These are phyloP conservation scores for Aulostomus chinensis DNA, from an alignment of 2,797 vertebrate genomes.

Conservation along the genomic window DNA sequence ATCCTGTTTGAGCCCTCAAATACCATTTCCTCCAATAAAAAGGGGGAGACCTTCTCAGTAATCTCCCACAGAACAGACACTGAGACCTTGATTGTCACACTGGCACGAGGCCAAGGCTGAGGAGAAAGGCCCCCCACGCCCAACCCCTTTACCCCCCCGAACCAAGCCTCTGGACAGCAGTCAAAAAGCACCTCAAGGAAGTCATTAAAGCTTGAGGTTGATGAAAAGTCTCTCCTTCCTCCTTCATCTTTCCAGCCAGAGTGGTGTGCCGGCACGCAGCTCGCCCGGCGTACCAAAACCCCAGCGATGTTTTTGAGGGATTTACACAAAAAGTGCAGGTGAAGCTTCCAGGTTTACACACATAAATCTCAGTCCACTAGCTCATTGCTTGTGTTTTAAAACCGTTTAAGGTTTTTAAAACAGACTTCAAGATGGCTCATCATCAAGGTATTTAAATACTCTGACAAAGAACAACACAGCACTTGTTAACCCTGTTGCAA, in stretches of 20 bases:
- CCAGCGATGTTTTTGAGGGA: too few relatives aligned
- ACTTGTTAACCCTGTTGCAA: too few relatives aligned
- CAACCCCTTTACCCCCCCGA: conserved; percentile 34
- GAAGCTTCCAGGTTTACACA: too few relatives aligned
- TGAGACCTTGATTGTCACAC: conserved; percentile 84
- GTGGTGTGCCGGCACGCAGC: conserved; percentile 5
- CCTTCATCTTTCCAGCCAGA: conserved; percentile 11
- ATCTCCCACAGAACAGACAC: conserved; percentile 82
- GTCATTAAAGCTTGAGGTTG: conserved; percentile 72
- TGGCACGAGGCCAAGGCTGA: conserved; percentile 82
- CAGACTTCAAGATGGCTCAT: too few relatives aligned
- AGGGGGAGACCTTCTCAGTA: conserved; percentile 77
- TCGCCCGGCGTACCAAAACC: too few relatives aligned
- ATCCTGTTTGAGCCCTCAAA: conserved; percentile 87
- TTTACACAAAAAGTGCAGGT: too few relatives aligned
- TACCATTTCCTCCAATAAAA: conserved; percentile 79
- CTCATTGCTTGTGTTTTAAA: too few relatives aligned
- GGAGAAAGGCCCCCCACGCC: conserved; percentile 58
- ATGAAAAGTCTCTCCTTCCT: conserved; percentile 55
- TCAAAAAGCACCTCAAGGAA: conserved; percentile 77
- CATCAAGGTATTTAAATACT: too few relatives aligned
- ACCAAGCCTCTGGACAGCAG: conserved; percentile 53
- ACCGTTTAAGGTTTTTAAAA: too few relatives aligned
- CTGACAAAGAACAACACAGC: too few relatives aligned
- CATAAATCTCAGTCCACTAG: too few relatives aligned